Conservation (phyloP, 2,888 invertebrate genomes). For the Drosophila meridiana region DNA sequence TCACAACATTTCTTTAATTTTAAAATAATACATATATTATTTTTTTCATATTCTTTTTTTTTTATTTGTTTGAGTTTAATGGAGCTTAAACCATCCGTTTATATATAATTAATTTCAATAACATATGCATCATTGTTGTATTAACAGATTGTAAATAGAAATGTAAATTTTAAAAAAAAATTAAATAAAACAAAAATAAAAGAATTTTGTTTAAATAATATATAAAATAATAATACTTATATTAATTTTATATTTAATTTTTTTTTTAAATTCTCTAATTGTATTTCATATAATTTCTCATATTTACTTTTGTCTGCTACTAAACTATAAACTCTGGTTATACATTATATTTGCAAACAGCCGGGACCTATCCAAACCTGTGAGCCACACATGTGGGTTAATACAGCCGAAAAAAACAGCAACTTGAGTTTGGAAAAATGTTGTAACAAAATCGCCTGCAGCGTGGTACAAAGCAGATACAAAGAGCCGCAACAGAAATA, state of each 20-base stretch:
- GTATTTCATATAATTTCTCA: not conserved
- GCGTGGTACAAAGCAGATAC: slow-evolving; percentile 33
- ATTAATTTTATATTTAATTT: not conserved
- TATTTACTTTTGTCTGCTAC: not conserved
- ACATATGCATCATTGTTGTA: too few species aligned
- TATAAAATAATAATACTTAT: not conserved
- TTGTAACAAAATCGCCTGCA: slow-evolving; percentile 49
- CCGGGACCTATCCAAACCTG: slow-evolving; percentile 4
- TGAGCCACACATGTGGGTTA: slow-evolving; percentile 36
- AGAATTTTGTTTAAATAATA: too few species aligned
- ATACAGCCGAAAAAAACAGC: slow-evolving; percentile 21
- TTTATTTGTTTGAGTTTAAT: too few species aligned
- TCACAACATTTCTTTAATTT: too few species aligned
- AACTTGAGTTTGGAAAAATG: slow-evolving; percentile 23
- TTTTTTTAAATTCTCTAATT: not conserved
- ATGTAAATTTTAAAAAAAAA: too few species aligned
- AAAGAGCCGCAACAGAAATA: slow-evolving; percentile 40
- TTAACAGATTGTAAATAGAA: too few species aligned
- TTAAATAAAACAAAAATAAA: too few species aligned
- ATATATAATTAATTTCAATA: too few species aligned
- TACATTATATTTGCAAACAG: not conserved
- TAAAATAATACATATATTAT: not conserved
- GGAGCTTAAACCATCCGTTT: too few species aligned
- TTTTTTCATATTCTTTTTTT: not conserved
- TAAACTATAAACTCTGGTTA: not conserved